Evolutionary conservation across 2,797 vertebrate genomes (phyloP), one percentile per base, ranked within the genome.

Genomic region (Kryptolebias ocellatus): DNA sequence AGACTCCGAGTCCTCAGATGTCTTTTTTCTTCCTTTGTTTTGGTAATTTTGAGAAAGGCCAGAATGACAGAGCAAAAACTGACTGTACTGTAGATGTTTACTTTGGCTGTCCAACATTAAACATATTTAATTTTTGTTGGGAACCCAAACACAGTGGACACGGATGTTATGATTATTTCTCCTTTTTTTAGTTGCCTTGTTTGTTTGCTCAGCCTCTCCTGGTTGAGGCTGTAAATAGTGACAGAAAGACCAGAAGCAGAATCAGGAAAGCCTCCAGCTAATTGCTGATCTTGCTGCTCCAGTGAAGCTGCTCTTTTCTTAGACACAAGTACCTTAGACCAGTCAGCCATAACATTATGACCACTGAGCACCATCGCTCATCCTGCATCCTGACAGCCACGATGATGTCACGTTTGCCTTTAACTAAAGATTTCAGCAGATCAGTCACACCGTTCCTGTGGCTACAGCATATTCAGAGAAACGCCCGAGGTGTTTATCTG

Each of bases 151-250:
- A 58, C 42, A 28, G 20, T 20, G 64, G 45, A 51, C 47, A 10
- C 12, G 61, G 39, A 50, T 57, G 58, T 49, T 45, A 53, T 50
- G 69, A 68, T 76, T 55, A 59, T 9, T 55, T 62, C 73, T 60
- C 14, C 55, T 9, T 75, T 31, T 58, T 53, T 50, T 74, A 75
- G 70, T 75, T 52, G 28, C 24, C 37, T 58, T 65, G 82, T 77
- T 77, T 83, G 73, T 80, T 74, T 74, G 53, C 64, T 63, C 56
- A 28, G 71, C 75, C 44, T 73, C 75, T 53, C 60, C 62, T 2
- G 24, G 45, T 37, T 18, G 31, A 61, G 7, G 74, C 34, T 72
- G 66, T 74, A 82, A 74, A 73, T 51, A 72, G 60, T 76, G 51
- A 60, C 53, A 55, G 37, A 68, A 17, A 51, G 55, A 72, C 47